A percentile compares a stretch with the other conserved stretches of the same genome.
Conservation (phyloP, 2,113 vertebrate genomes). For the Nyctibius bracteatus region DNA sequence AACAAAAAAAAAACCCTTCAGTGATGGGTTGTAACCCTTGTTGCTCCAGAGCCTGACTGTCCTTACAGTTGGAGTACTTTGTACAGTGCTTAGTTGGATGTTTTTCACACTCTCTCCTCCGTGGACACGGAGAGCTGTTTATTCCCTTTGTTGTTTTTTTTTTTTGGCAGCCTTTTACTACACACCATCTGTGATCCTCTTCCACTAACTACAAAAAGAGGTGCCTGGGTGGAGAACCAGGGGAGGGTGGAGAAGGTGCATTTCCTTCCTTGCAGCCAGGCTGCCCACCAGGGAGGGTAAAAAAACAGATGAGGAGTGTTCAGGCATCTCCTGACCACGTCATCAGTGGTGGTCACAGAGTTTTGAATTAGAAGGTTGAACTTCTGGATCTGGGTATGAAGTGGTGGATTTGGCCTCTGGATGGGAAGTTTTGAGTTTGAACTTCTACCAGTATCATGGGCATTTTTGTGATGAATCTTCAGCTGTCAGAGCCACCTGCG, state of each 20-base stretch:
- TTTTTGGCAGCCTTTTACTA: neutral
- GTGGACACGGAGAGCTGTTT: neutral
- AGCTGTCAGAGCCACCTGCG: neutral
- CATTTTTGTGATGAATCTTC: neutral
- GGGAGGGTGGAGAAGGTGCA: neutral
- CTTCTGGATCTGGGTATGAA: neutral
- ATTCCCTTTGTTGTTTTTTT: neutral
- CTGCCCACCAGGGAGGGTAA: neutral
- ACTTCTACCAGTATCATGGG: too few relatives aligned
- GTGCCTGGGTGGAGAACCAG: neutral
- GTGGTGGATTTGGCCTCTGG: neutral
- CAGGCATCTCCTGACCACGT: neutral
- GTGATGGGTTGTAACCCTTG: neutral
- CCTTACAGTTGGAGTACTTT: neutral
- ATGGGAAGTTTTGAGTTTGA: neutral
- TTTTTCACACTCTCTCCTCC: neutral
- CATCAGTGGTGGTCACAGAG: too few relatives aligned
- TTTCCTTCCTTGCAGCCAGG: neutral
- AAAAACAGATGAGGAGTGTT: rapidly evolving
- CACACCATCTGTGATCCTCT: neutral
- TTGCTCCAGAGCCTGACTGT: neutral
- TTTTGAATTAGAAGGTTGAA: neutral
- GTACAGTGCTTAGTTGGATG: neutral
- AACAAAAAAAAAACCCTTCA: too few relatives aligned
- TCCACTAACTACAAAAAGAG: neutral